phyloP scores from a whole-genome alignment of 2,797 vertebrate genomes.

The Phalloptychus januarius region DNA sequence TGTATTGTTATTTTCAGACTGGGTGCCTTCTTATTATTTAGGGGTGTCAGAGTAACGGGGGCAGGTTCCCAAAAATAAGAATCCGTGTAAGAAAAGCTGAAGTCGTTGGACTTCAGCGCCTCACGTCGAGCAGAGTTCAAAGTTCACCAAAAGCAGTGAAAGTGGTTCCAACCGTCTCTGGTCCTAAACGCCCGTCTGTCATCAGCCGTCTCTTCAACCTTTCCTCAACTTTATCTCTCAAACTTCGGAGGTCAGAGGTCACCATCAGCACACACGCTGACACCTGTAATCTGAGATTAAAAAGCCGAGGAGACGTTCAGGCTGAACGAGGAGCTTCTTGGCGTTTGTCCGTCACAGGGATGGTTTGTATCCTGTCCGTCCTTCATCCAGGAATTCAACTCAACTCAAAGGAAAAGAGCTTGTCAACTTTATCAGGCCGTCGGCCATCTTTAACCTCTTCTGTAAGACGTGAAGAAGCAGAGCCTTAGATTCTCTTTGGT shows the following conservation, averaged over 20 bases:
- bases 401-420: slow-evolving; percentile 10
- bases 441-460: slow-evolving; percentile 6
- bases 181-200: slow-evolving; percentile 14
- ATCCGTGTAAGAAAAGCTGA: not conserved
- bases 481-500: not conserved
- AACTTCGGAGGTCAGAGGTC: slow-evolving; percentile 49
- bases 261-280: slow-evolving; percentile 17
- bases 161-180: slow-evolving; percentile 13
- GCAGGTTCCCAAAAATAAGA: not conserved
- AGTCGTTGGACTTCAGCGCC: not conserved
- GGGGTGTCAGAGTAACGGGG: not conserved
- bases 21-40: not conserved
- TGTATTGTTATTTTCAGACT: not conserved
- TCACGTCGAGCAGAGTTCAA: slow-evolving; percentile 3
- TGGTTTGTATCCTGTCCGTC: slow-evolving; percentile 1
- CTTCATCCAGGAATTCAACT: slow-evolving; percentile 2
- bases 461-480: not conserved
- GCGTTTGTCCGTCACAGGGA: slow-evolving; percentile 20
- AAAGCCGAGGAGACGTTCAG: not conserved
- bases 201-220: slow-evolving; percentile 7
- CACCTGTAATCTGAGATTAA: slow-evolving; percentile 29
- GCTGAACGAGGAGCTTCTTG: slow-evolving; percentile 1
- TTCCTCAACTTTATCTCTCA: not conserved
- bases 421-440: slow-evolving; percentile 15
- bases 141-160: slow-evolving; percentile 22